Base-by-base conservation (phyloP, 2,797 vertebrate genomes). In the Rallus crepitans region DNA sequence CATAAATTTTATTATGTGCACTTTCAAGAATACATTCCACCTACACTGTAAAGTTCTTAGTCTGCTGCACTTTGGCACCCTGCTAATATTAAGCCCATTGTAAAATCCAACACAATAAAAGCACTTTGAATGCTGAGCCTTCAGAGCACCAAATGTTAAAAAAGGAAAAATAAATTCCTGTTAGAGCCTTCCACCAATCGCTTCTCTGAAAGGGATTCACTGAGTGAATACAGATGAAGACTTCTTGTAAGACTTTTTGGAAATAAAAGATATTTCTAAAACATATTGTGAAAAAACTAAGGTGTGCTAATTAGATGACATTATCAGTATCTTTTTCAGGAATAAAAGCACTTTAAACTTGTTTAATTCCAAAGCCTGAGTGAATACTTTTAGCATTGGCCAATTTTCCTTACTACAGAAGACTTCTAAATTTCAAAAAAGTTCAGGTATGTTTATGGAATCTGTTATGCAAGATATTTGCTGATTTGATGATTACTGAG, bases 121-220 rank as follows among this genome's bases (percentile, higher is more conserved):
- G 96, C 96, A 97, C 97, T 98, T 97, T 98, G 97, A 96, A 98
- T 96, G 97, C 96, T 92, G 96, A 97, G 97, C 90, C 95, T 97
- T 97, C 96, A 92, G 96, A 98, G 96, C 96, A 97, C 96, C 97
- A 98, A 97, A 98, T 98, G 98, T 98, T 98, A 97, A 98, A 98
- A 98, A 97, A 94, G 93, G 18, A 92, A 90, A 94, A 95, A 95
- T 97, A 98, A 97, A 98, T 97, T 98, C 97, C 95, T 96, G 95
- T 95, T 96, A 94, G 92, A 97, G 96, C 94, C 69, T 87, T 98
- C 94, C 91, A 97, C 97, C 97, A 98, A 97, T 97, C 55, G 27
- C 85, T 97, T 89, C 95, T 90, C 96, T 97, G 91, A 97, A 98
- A 97, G 75, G 15, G 96, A 97, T 97, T 89, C 14, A 97, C 89